Evolutionary conservation across 2,888 invertebrate species (phyloP), one percentile per base, ranked within the genome.

Genomic region (Ochropleura plecta): DNA sequence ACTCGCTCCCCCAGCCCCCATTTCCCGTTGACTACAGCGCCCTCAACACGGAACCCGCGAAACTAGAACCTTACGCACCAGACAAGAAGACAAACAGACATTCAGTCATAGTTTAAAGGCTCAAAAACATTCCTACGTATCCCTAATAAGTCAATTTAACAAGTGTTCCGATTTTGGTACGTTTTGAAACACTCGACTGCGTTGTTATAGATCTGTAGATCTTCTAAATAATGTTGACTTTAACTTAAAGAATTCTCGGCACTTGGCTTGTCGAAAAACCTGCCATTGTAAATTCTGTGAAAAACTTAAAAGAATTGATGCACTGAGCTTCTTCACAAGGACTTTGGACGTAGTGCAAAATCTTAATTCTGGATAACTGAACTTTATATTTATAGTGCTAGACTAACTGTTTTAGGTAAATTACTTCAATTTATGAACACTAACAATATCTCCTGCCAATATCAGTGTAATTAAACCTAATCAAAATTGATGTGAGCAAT

Each of bases 21-120:
- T 98, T 98, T 90, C 98, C 98, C 5, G 97, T 98, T 70, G 98
- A 98, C 95, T 98, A 98, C 93, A 97, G 97, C 88, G 98, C 98
- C 46, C 95, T 98, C 82, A 98, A 98, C 94, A 97, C 97, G 5
- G 97, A 97, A 86, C 97, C 97, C 76, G 97, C 97, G 76, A 97
- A 97, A 90, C 93, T 98, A 79, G 98, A 98, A 92, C 97, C 97
- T 81, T 98, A 98, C 88, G 97, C 96, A 84, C 97, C 97, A 7
- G 97, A 97, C 90, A 97, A 97, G 88, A 97, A 97, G 92, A 97
- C 97, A 70, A 97, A 97, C 91, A 96, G 98, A 91, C 97, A 97
- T 92, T 98, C 98, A 81, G 97, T 98, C 83, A 97, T 98, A 88
- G 98, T 98, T 74, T 97, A 81, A 78, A 65, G 46, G 60, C 60